A percentile compares a stretch with the other conserved stretches of the same genome.
Conservation (phyloP, 2,888 invertebrate genomes). For the Empis livida region DNA sequence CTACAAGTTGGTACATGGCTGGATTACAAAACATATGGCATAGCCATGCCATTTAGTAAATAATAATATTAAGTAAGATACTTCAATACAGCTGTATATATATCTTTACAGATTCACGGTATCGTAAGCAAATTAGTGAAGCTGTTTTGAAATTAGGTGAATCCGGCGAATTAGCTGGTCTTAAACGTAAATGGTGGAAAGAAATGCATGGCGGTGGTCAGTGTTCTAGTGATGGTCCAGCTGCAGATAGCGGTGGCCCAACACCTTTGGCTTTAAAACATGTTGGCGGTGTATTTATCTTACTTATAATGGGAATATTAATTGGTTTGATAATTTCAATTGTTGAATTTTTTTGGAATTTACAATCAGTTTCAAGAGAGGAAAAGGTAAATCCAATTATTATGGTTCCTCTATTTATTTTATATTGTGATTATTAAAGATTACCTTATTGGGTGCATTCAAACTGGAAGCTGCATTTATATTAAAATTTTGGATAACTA, state of each 20-base stretch:
- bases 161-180: constrained; percentile 58
- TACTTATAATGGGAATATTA: constrained; percentile 59
- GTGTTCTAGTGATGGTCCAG: constrained; percentile 14
- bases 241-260: constrained; percentile 20
- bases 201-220: constrained; percentile 41
- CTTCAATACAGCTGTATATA: too few relatives aligned
- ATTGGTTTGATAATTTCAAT: constrained; percentile 62
- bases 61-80: constrained; percentile 15
- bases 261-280: constrained; percentile 41
- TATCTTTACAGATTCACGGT: constrained; percentile 56
- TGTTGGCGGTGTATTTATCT: constrained; percentile 85
- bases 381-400: constrained; percentile 46
- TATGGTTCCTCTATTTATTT: neutral
- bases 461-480: constrained; percentile 58
- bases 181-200: constrained; percentile 92
- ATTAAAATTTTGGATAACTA: constrained; percentile 55
- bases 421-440: constrained; percentile 36
- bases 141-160: constrained; percentile 87
- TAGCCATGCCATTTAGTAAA: constrained; percentile 84
- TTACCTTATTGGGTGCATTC: constrained; percentile 54
- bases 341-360: constrained; percentile 75
- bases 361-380: constrained; percentile 60
- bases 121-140: constrained; percentile 68
- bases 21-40: constrained; percentile 88
- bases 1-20: constrained; percentile 69